These are phyloP conservation scores for Chinchilla lanigera DNA, from an alignment of 2,113 vertebrate genomes.

Conservation along the genomic window DNA sequence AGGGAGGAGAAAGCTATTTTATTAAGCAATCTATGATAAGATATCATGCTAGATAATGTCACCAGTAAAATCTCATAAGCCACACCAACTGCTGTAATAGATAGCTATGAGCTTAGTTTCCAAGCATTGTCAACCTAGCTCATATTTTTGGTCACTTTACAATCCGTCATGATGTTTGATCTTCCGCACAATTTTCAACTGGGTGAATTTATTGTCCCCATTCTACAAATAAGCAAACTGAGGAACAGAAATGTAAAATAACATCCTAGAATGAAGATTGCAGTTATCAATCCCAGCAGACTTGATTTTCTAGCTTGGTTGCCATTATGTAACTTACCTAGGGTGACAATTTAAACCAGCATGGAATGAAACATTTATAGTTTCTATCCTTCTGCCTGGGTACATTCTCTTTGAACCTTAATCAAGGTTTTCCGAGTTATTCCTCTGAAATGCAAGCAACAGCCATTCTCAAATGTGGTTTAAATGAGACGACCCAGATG, in stretches of 20 bases:
- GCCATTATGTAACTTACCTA: background rate
- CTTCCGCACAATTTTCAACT: background rate
- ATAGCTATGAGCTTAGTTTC: background rate
- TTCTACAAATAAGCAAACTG: background rate
- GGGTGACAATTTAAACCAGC: conserved; percentile 32
- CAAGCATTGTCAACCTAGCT: too few species aligned
- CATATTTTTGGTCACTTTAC: background rate
- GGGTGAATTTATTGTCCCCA: background rate
- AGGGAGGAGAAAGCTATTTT: background rate
- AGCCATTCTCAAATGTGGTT: conserved; percentile 71
- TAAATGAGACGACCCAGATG: conserved; percentile 72
- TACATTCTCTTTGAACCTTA: conserved; percentile 75
- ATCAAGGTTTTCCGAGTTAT: conserved; percentile 68
- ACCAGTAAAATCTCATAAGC: background rate
- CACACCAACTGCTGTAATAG: background rate
- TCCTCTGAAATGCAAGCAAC: conserved; percentile 60
- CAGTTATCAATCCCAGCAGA: background rate
- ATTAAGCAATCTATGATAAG: background rate
- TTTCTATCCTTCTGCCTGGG: conserved; percentile 67
- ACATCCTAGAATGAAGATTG: background rate
- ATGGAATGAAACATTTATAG: conserved; percentile 49
- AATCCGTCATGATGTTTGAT: too few species aligned
- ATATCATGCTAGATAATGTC: background rate
- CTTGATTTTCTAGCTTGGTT: background rate
- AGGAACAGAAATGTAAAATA: conserved; percentile 43